Conservation (phyloP, 2,113 vertebrate genomes). For the Clarias batrachus region DNA sequence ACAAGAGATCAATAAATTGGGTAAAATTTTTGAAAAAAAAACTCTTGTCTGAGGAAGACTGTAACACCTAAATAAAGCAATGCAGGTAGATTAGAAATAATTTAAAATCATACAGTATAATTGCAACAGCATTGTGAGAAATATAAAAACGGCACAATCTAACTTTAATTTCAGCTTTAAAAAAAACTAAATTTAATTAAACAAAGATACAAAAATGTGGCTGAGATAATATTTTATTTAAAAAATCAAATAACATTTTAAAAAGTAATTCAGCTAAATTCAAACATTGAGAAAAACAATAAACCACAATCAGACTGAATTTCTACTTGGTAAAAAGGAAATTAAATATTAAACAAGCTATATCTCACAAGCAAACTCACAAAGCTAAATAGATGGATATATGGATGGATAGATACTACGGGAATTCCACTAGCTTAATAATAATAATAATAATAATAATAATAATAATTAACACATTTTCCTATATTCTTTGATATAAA, state of each 20-base stretch:
- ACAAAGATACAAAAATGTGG: neutral
- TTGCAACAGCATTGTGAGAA: neutral
- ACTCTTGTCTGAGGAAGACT: neutral
- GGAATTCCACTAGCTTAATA: neutral
- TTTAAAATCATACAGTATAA: neutral
- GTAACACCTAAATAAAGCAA: neutral
- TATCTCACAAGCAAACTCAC: neutral
- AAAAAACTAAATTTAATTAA: neutral
- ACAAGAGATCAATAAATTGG: neutral
- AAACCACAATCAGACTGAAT: neutral
- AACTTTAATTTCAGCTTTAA: neutral
- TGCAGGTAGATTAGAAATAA: neutral
- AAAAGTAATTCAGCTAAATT: neutral
- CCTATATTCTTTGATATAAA: neutral
- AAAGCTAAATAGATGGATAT: no score
- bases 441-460: neutral
- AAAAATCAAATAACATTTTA: neutral
- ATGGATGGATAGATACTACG: neutral
- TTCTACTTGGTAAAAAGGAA: neutral
- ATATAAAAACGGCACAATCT: neutral
- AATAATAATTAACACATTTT: neutral
- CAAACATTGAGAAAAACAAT: neutral
- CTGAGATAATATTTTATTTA: neutral
- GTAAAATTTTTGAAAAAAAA: neutral
- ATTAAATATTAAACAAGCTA: no score